Base-by-base conservation (phyloP, 1,140 invertebrate genomes). In the Monochamus saltuarius region DNA sequence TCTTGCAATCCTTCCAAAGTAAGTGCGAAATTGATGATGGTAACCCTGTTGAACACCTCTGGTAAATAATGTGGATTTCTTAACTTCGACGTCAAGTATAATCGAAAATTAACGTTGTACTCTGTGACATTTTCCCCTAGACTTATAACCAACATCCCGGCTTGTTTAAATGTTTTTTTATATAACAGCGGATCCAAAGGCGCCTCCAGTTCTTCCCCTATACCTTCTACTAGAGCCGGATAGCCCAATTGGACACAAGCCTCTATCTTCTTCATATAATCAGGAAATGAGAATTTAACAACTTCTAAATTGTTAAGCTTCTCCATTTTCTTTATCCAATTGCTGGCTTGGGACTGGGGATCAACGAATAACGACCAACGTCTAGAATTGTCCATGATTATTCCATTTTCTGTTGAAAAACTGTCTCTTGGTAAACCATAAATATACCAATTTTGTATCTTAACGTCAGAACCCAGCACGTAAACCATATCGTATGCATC, bases 271-370 rank as follows among this genome's bases (percentile, higher is more conserved):
- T 89, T 86, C 82, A 95, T 91, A 72, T 95, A 95, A 78, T 92
- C 88, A 6, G 82, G 73, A 77, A 94, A 89, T 19, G 85, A 86
- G 36, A 94, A 85, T 77, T 92, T 93, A 13, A 95, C 81, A 7
- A 93, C 81, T 70, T 87, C 82, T 10, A 96, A 70, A 43, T 90
- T 87, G 77, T 92, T 92, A 0, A 81, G 78, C 70, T 90, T 92
- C 77, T 97, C 92, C 89, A 95, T 90, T 65, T 87, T 91, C 75
- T 92, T 92, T 7, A 97, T 87, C 94, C 94, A 97, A 73, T 91
- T 91, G 74, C 92, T 94, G 3, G 94, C 94, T 77, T 97, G 94
- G 22, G 86, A 86, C 79, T 77, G 73, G 1, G 94, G 94, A 82
- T 97, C 94, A 60, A 97, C 89, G 68, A 96, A 86, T 42, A 97